Conservation (phyloP, 2,888 invertebrate species). For the Eledona agricola region DNA sequence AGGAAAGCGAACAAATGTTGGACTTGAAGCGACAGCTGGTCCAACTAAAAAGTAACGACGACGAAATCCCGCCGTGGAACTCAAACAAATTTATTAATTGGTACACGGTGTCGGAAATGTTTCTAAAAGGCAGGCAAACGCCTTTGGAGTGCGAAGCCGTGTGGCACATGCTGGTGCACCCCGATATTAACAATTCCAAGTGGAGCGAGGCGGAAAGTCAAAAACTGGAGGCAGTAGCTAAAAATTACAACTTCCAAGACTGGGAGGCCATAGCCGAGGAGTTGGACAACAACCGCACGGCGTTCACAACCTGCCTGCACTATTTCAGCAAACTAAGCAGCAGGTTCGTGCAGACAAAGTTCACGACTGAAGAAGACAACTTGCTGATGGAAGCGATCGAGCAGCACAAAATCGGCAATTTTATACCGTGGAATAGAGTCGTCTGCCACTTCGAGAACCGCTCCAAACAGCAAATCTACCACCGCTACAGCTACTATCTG, state of each 20-base stretch:
- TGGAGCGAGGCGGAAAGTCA: slow-evolving; percentile 67
- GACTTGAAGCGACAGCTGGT: slow-evolving; percentile 43
- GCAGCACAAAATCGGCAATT: slow-evolving; percentile 70
- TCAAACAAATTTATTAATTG: slow-evolving; percentile 67
- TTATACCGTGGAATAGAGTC: slow-evolving; percentile 79
- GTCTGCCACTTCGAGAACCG: slow-evolving; percentile 70
- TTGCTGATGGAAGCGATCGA: slow-evolving; percentile 71
- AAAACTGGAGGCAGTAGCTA: slow-evolving; percentile 58
- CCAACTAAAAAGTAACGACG: slow-evolving; percentile 34
- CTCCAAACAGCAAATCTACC: slow-evolving; percentile 73
- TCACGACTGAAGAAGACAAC: slow-evolving; percentile 75
- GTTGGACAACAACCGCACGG: slow-evolving; percentile 69
- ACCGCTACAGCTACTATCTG: slow-evolving; percentile 64
- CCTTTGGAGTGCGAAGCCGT: slow-evolving; percentile 72
- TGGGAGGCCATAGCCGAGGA: slow-evolving; percentile 73
- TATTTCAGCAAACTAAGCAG: slow-evolving; percentile 66
- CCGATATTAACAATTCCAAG: slow-evolving; percentile 68
- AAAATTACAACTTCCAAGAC: slow-evolving; percentile 65
- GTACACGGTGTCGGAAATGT: slow-evolving; percentile 64
- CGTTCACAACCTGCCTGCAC: slow-evolving; percentile 76
- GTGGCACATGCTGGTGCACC: slow-evolving; percentile 78
- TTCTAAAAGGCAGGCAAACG: slow-evolving; percentile 61
- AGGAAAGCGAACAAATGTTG: slow-evolving; percentile 47
- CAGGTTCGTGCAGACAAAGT: slow-evolving; percentile 62
- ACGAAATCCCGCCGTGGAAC: slow-evolving; percentile 45